A percentile compares a stretch with the other conserved stretches of the same genome.
These are phyloP conservation scores for Murina feae DNA, from an alignment of 2,113 vertebrate species.

Conservation along the genomic window DNA sequence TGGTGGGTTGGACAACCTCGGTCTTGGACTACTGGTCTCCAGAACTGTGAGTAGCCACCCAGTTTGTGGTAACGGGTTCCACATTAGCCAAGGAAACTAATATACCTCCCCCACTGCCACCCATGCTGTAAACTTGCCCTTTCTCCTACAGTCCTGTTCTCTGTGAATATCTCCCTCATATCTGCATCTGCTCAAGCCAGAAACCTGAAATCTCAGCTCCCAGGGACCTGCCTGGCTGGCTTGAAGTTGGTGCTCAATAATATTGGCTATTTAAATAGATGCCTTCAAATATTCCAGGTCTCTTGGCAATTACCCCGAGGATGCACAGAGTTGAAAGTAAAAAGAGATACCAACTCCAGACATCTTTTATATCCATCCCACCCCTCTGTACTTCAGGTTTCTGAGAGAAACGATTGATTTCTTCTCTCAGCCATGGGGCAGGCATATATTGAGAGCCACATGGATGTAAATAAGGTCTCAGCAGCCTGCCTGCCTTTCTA, in stretches of 20 bases:
- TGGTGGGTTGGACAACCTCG: neutral
- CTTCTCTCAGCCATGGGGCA: conserved; percentile 64
- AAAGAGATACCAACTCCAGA: conserved; percentile 22
- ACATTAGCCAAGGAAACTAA: too few relatives aligned
- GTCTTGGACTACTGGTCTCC: neutral
- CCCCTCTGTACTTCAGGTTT: conserved; percentile 9
- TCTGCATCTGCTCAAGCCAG: neutral
- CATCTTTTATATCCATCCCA: neutral
- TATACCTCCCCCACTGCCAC: neutral
- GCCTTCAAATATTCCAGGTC: neutral
- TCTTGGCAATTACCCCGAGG: conserved; percentile 34
- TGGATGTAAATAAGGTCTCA: conserved; percentile 62
- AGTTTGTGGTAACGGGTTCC: neutral
- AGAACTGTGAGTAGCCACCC: neutral
- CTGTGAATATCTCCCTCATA: neutral
- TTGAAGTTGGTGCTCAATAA: neutral
- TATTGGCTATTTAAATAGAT: neutral
- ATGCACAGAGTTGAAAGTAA: conserved; percentile 34
- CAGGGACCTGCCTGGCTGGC: neutral
- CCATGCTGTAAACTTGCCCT: neutral
- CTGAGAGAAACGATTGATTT: conserved; percentile 56
- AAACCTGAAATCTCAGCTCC: neutral
- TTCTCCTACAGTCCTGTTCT: neutral
- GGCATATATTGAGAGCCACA: conserved; percentile 65
- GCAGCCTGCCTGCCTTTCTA: neutral